phyloP scores from a whole-genome alignment of 2,888 invertebrate species.

The Phorcus lineatus region DNA sequence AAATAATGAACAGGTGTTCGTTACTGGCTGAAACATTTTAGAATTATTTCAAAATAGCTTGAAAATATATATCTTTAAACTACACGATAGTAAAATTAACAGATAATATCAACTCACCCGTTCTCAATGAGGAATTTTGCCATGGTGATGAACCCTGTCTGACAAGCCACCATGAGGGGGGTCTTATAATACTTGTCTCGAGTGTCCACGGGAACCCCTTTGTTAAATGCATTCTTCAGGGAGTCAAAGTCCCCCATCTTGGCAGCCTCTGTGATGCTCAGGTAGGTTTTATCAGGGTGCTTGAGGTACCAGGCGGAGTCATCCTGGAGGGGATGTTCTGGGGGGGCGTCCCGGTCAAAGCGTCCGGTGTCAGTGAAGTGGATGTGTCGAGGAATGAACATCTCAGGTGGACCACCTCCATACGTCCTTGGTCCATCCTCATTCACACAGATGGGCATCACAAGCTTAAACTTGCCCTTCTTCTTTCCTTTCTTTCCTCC shows the following conservation, averaged over 20 bases:
- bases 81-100: too few relatives aligned
- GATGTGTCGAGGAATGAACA: slow-evolving; percentile 71
- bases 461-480: slow-evolving; percentile 74
- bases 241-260: slow-evolving; percentile 72
- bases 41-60: too few relatives aligned
- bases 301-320: slow-evolving; percentile 75
- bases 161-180: slow-evolving; percentile 74
- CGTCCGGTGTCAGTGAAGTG: slow-evolving; percentile 73
- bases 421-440: slow-evolving; percentile 69
- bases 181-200: slow-evolving; percentile 76
- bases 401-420: slow-evolving; percentile 73
- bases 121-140: slow-evolving; percentile 71
- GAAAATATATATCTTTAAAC: too few relatives aligned
- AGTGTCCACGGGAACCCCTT: slow-evolving; percentile 69
- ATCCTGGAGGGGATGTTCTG: slow-evolving; percentile 73
- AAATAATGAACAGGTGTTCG: too few relatives aligned
- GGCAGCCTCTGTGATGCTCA: slow-evolving; percentile 74
- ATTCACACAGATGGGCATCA: slow-evolving; percentile 73
- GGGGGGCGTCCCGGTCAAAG: slow-evolving; percentile 73
- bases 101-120: slow-evolving; percentile 64
- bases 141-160: slow-evolving; percentile 70
- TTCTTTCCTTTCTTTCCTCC: slow-evolving; percentile 68
- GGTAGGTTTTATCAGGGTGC: slow-evolving; percentile 69
- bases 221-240: slow-evolving; percentile 67
- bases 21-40: too few relatives aligned